A percentile compares a stretch with the other conserved stretches of the same genome.
Conservation (phyloP, 2,888 invertebrate species). For the Aspidapion aeneum region DNA sequence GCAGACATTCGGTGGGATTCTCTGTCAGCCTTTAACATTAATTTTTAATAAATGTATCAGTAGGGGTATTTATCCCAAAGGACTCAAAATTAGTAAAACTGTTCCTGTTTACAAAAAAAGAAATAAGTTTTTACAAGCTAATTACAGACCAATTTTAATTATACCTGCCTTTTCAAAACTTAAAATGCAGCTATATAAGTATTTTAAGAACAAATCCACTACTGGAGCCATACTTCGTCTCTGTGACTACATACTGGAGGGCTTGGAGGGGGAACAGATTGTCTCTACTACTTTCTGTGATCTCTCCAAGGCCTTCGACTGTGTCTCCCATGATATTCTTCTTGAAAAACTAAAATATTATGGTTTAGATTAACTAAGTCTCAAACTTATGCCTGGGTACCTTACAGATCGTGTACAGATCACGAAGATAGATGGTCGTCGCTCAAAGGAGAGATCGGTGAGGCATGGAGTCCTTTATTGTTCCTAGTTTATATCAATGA, state of each 20-base stretch:
- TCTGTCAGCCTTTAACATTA: too few relatives aligned
- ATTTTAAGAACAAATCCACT: neutral
- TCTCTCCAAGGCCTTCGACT: slow-evolving; percentile 11
- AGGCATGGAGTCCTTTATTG: neutral
- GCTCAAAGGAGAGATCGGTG: neutral
- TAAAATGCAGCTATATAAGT: too few relatives aligned
- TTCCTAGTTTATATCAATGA: neutral
- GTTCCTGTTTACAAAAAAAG: too few relatives aligned
- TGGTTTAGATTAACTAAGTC: neutral
- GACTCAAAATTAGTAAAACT: too few relatives aligned
- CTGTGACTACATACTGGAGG: slow-evolving; percentile 3
- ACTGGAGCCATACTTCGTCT: neutral
- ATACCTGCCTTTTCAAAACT: too few relatives aligned
- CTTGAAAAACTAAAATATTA: neutral
- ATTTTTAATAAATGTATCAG: too few relatives aligned
- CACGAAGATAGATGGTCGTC: neutral
- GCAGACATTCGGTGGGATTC: too few relatives aligned
- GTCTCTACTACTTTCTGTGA: neutral
- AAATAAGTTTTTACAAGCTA: too few relatives aligned
- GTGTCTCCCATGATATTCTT: slow-evolving; percentile 9
- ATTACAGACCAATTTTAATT: too few relatives aligned
- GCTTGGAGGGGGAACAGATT: slow-evolving; percentile 2
- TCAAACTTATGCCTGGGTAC: neutral
- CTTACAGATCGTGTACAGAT: neutral
- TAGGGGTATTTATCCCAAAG: too few relatives aligned